These are phyloP conservation scores for Albula goreensis DNA, from an alignment of 2,113 vertebrate species.

Conservation along the genomic window DNA sequence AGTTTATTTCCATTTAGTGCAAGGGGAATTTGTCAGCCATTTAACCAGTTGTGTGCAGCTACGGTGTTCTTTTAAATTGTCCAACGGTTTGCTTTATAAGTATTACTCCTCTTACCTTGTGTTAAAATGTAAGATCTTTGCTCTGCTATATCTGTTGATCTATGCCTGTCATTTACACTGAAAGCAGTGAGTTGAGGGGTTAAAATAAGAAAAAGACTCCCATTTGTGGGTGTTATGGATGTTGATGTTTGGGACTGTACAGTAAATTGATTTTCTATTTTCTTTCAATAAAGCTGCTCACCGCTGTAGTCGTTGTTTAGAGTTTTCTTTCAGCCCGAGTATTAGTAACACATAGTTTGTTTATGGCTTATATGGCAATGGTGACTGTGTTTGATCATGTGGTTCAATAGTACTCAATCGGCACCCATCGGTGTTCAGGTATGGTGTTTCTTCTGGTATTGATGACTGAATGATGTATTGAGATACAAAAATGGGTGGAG, in stretches of 20 bases:
- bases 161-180: background rate
- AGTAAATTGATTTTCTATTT: background rate
- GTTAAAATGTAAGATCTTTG: background rate
- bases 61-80: slow-evolving; percentile 11
- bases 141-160: background rate
- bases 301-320: slow-evolving; percentile 13
- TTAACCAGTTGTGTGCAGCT: background rate
- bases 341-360: too few relatives aligned
- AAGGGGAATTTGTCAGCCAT: background rate
- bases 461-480: too few relatives aligned
- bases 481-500: too few relatives aligned
- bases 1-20: background rate
- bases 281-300: slow-evolving; percentile 38
- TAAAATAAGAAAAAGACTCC: background rate
- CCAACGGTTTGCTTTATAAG: slow-evolving; percentile 10
- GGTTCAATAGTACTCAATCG: too few relatives aligned
- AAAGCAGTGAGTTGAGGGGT: background rate
- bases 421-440: too few relatives aligned
- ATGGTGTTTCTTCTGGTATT: too few relatives aligned
- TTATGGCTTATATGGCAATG: background rate
- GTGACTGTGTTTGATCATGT: background rate
- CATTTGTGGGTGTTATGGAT: slow-evolving; percentile 36
- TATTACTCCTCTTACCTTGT: background rate
- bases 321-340: background rate
- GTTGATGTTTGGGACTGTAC: slow-evolving; percentile 20